Evolutionary conservation across 2,888 invertebrate genomes (phyloP), one percentile per base, ranked within the genome.

Genomic region (Torymus tubicola): DNA sequence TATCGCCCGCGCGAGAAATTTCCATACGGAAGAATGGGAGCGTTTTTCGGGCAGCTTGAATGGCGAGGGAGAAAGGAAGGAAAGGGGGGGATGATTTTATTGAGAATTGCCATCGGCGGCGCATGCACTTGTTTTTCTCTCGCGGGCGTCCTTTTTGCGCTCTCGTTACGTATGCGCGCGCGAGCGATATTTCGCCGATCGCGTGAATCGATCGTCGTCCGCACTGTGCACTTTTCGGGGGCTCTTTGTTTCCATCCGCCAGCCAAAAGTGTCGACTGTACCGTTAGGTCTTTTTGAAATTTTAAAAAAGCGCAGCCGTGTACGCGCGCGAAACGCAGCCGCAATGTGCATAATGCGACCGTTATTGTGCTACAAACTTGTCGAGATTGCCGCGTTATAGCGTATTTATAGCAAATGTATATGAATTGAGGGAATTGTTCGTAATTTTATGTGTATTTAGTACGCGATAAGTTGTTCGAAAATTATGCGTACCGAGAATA

Each of bases 1-100:
- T 31, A 31, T 31, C 31, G 31, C 31, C 31, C 50, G 14, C 60
- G 31, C 68, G 42, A 42, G 42, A 69, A 76, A 82, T 82, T 77
- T 79, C 79, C 82, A 82, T 82, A 82, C 68, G 64, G 77, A 79
- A 82, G 79, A 79, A 77, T 79, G 78, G 81, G 67, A 78, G 67
- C 57, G 61, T 16, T 72, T 76, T 78, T 78, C 60, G 65, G 63
- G 16, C 11, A 67, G 58, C 71, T 61, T 77, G 57, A 81, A 81
- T 80, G 81, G 31, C 31, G 31, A 8, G 31, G 31, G 31, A 8
- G n/a, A n/a, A n/a, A n/a, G n/a, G n/a, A n/a, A n/a, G n/a, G n/a
- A n/a, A n/a, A n/a, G 4, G 31, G 81, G 18, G 69, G 65, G 65
- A 70, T 65, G 65, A 81, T 81, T 81, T 81, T 81, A 81, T 81